Conservation (phyloP, 2,888 invertebrate genomes). For the Amphimallon solstitiale region DNA sequence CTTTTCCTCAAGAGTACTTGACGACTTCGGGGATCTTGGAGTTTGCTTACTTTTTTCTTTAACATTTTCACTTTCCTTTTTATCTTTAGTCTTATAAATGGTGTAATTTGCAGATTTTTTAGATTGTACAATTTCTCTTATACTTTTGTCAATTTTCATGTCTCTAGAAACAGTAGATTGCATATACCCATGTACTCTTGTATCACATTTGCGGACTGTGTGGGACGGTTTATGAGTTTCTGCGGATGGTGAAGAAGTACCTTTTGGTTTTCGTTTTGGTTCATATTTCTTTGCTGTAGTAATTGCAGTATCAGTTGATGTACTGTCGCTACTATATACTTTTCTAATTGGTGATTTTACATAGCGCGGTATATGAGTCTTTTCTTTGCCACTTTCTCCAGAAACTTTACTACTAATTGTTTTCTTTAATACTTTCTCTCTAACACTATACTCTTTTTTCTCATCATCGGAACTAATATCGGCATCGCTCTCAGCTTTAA, state of each 20-base stretch:
- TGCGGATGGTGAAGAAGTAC: slow-evolving; percentile 30
- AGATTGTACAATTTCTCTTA: slow-evolving; percentile 36
- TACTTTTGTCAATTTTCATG: slow-evolving; percentile 64
- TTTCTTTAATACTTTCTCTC: slow-evolving; percentile 45
- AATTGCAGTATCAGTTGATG: slow-evolving; percentile 40
- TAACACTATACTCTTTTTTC: slow-evolving; percentile 41
- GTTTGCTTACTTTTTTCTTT: slow-evolving; percentile 52
- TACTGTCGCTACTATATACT: slow-evolving; percentile 44
- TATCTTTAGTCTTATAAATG: slow-evolving; percentile 51
- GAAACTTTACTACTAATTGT: slow-evolving; percentile 26
- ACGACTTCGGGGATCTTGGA: slow-evolving; percentile 3
- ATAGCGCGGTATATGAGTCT: slow-evolving; percentile 42
- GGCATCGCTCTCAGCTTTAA: slow-evolving; percentile 54
- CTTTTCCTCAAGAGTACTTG: slow-evolving; percentile 17
- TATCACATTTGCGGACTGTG: slow-evolving; percentile 51
- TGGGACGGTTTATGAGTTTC: slow-evolving; percentile 44
- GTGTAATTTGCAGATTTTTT: slow-evolving; percentile 36
- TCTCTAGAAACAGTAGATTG: slow-evolving; percentile 69
- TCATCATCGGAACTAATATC: slow-evolving; percentile 59
- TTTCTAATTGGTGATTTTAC: slow-evolving; percentile 41
- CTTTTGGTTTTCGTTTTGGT: slow-evolving; percentile 40
- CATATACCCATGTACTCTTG: slow-evolving; percentile 67
- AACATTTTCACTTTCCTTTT: slow-evolving; percentile 55
- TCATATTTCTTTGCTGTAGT: slow-evolving; percentile 41
- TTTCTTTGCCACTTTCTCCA: slow-evolving; percentile 20